Evolutionary conservation across 2,888 invertebrate genomes (phyloP), one percentile per base, ranked within the genome.

Genomic region (Synanthedon tipuliformis): DNA sequence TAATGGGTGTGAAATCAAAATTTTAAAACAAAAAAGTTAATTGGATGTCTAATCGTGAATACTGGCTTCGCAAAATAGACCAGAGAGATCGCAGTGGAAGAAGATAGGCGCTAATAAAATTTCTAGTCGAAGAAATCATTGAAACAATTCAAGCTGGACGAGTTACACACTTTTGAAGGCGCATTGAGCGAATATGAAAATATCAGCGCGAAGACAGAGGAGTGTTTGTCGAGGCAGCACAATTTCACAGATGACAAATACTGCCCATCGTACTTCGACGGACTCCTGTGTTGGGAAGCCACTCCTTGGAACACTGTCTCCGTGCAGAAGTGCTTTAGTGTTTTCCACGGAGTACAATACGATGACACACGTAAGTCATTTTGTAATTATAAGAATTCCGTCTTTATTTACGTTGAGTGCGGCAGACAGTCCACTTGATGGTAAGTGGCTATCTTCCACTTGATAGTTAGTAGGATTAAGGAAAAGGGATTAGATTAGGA

Each of bases 261-360:
- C 71, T 95, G 95, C 70, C 89, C 90, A 54, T 90, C 91, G 45
- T 90, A 90, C 61, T 94, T 92, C 87, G 95, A 96, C 69, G 90
- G 90, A 3, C 81, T 95, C 55, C 85, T 94, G 41, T 96, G 96
- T 75, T 96, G 96, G 96, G 95, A 94, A 11, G 89, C 92, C 3
- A 94, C 95, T 2, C 88, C 90, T 0, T 89, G 90, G 57, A 92
- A 92, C 59, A 89, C 91, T 0, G 75, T 90, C 51, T 93, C 94
- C 1, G 83, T 90, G 27, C 89, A 95, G 60, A 91, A 92, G 51
- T 96, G 96, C 75, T 94, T 96, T 69, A 90, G 91, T 50, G 92
- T 94, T 66, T 88, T 96, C 55, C 89, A 92, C 61, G 94, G 94
- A 56, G 90, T 95, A 54, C 90, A 89, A 61, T 95, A 95, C 69